phyloP scores from a whole-genome alignment of 2,113 vertebrate species.

The Craseonycteris thonglongyai region DNA sequence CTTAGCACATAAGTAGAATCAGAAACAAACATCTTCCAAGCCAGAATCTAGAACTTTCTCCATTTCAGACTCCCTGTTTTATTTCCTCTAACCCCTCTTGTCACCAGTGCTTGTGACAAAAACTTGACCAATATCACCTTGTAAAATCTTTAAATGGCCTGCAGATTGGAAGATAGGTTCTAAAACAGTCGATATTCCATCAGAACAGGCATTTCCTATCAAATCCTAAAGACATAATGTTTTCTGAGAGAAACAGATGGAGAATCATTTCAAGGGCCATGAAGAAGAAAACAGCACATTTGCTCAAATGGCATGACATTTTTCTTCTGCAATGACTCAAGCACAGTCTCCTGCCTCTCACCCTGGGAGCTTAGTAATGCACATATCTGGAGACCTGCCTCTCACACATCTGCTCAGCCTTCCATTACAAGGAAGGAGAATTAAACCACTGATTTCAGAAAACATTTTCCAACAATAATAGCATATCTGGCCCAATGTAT shows the following conservation, averaged over 20 bases:
- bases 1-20: background rate
- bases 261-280: conserved; percentile 43
- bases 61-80: background rate
- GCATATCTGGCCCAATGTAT: background rate
- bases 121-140: background rate
- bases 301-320: background rate
- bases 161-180: background rate
- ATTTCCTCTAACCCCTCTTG: background rate
- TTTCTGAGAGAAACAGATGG: conserved; percentile 53
- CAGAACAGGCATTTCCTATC: background rate
- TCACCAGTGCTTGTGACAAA: background rate
- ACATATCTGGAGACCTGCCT: conserved; percentile 30
- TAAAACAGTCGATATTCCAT: background rate
- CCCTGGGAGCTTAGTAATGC: background rate
- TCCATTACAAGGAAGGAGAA: conserved; percentile 28
- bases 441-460: conserved; percentile 26
- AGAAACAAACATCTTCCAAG: conserved; percentile 15
- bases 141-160: background rate
- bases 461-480: conserved; percentile 49
- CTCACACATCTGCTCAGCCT: background rate
- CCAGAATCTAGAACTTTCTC: background rate
- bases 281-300: conserved; percentile 33
- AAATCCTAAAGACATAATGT: background rate
- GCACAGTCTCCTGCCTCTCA: background rate
- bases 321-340: conserved; percentile 41